Evolutionary conservation across 2,888 invertebrate genomes (phyloP).

Genomic region (Pandemis corylana): DNA sequence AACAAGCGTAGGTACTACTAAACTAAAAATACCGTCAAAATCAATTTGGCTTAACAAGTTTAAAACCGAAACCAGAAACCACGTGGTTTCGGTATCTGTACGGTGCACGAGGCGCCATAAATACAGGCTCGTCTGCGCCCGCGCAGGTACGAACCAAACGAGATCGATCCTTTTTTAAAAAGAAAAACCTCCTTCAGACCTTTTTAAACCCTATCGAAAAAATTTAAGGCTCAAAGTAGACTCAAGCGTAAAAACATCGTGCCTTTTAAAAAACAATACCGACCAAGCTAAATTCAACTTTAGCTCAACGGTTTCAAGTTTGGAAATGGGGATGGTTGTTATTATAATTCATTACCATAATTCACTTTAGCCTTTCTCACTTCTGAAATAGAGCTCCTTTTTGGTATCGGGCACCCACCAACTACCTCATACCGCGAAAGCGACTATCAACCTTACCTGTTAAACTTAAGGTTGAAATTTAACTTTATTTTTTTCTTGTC

Average conservation of each 20-base stretch:
- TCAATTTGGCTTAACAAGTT: conserved; percentile 71
- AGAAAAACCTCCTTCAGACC: conserved; percentile 51
- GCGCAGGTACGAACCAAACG: conserved; percentile 84
- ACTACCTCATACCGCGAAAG: conserved; percentile 46
- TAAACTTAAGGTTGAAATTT: conserved; percentile 51
- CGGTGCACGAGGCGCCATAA: conserved; percentile 77
- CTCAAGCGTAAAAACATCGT: not conserved
- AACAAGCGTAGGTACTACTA: too few species aligned
- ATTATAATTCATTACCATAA: conserved; percentile 69
- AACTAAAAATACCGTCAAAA: not conserved
- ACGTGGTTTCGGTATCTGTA: conserved; percentile 71
- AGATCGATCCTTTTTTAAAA: conserved; percentile 77
- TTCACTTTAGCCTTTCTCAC: conserved; percentile 82
- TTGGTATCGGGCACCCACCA: conserved; percentile 65
- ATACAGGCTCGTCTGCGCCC: conserved; percentile 81
- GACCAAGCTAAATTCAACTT: conserved; percentile 52
- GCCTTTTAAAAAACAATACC: conserved; percentile 22
- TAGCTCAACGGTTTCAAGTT: conserved; percentile 48
- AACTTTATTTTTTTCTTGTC: conserved; percentile 70
- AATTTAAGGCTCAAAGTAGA: not conserved
- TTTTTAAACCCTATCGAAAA: not conserved
- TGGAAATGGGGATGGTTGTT: conserved; percentile 51
- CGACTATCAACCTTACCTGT: conserved; percentile 53
- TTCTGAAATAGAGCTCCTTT: conserved; percentile 83
- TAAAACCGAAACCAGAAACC: conserved; percentile 64